Base-by-base conservation (phyloP, 2,888 invertebrate species). In the Lapara coniferarum region DNA sequence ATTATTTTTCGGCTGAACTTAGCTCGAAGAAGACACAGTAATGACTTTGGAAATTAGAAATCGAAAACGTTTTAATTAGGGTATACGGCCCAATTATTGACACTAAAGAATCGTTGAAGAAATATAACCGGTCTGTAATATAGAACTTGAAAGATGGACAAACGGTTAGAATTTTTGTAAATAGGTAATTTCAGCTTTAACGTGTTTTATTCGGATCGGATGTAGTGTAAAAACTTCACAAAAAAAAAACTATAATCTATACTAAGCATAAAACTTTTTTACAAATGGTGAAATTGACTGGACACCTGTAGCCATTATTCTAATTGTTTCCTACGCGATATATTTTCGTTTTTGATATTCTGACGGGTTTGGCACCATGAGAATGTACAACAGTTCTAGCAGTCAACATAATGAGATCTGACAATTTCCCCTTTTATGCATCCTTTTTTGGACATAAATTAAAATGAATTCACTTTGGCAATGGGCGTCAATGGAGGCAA, bases 301-400 rank as follows among this genome's bases (percentile, higher is more conserved):
- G 68, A 75, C 74, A 74, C 80, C 79, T 80, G 78, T 76, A 70
- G 72, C 69, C 74, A 44, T 69, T 69, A 72, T 46, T 52, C 66
- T 69, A 66, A 53, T 59, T 63, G 63, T 49, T 63, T 63, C 49
- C 13, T 63, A 63, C 49, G 13, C 19, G 46, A 46, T 69, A 68
- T 46, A 52, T 49, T 49, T 30, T 12, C 14, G 37, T 59, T 25
- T n/a, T 71, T 68, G 71, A 71, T 73, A 56, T 71, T 72, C 70
- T 72, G 68, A 71, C 71, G 70, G 71, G 75, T 78, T 81, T 81
- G 81, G 81, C 81, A 81, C 82, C 76, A 78, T 71, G 81, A 79
- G 81, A 81, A 69, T 63, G 53, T 53, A 55, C 13, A 57, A 67
- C 49, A 67, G 49, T 67, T 67, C 67, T 56, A 67, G 67, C 49